Evolutionary conservation across 2,797 vertebrate species (phyloP), one percentile per base, ranked within the genome.

Genomic region (Columba guinea): DNA sequence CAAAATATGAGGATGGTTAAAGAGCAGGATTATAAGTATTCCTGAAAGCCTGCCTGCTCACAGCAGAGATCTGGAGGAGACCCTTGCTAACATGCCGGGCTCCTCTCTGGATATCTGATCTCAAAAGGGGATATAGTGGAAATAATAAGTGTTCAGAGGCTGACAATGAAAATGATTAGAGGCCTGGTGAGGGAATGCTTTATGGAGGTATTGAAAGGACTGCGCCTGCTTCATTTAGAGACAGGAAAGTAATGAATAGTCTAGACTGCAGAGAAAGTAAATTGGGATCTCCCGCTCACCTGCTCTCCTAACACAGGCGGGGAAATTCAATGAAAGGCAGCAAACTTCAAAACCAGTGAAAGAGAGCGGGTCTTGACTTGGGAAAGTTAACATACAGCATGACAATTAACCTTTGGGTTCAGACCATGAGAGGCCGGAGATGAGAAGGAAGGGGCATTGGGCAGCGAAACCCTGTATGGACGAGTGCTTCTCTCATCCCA

Each of bases 111-210:
- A 92, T 91, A 93, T 94, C 94, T 89, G 96, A 97, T 92, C 94
- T 95, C 84, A 86, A 80, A 94, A 94, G 90, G 92, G 94, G 93
- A 94, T 92, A 84, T 80, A 96, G 95, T 92, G 84, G 94, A 92
- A 94, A 96, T 97, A 97, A 96, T 92, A 93, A 93, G 96, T 82
- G 94, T 94, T 95, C 95, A 94, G 94, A 90, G 75, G 71, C 81
- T 93, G 94, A 96, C 95, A 97, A 95, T 96, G 96, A 84, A 95
- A 90, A 96, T 94, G 93, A 96, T 97, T 95, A 96, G 93, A 96
- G 95, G 95, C 93, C 94, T 90, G 78, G 88, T 39, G 90, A 94
- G 89, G 93, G 93, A 94, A 87, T 77, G 84, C 94, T 96, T 94
- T 94, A 94, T 95, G 91, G 91, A 87, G 81, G 88, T 87, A 96